phyloP scores from a whole-genome alignment of 2,797 vertebrate species.

The Lutjanus argentimaculatus region DNA sequence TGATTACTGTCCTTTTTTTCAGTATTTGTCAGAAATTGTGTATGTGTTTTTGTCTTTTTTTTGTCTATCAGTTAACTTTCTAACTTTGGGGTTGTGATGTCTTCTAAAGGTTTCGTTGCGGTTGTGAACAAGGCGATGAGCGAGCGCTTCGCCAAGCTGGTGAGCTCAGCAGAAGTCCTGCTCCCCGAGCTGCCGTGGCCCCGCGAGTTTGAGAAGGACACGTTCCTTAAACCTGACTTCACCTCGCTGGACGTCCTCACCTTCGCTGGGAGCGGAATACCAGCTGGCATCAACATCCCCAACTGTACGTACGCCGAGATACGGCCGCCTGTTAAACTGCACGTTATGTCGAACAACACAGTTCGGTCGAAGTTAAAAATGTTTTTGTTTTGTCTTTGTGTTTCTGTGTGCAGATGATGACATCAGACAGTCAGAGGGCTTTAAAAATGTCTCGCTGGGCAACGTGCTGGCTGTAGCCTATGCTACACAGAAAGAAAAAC shows the following conservation, averaged over 20 bases:
- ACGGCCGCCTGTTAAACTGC: background rate
- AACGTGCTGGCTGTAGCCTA: conserved; percentile 93
- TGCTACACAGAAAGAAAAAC: conserved; percentile 90
- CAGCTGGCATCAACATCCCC: conserved; percentile 95
- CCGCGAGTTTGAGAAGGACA: conserved; percentile 91
- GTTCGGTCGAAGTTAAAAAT: background rate
- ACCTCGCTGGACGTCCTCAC: conserved; percentile 95
- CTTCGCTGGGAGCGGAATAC: conserved; percentile 94
- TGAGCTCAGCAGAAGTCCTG: conserved; percentile 89
- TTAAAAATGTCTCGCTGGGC: conserved; percentile 94
- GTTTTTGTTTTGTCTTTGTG: background rate
- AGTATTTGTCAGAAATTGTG: background rate
- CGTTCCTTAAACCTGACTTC: conserved; percentile 94
- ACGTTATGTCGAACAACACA: background rate
- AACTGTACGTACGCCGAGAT: conserved; percentile 87
- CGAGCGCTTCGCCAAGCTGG: conserved; percentile 90
- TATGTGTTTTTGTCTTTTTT: too few relatives aligned
- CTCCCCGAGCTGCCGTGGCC: conserved; percentile 94
- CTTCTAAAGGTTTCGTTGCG: conserved; percentile 90
- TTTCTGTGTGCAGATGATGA: conserved; percentile 88
- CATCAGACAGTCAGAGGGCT: conserved; percentile 93
- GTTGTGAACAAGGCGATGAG: conserved; percentile 96
- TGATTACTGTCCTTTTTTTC: background rate
- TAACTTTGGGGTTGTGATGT: background rate
- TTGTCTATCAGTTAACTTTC: background rate